Base-by-base conservation (phyloP, 1,140 invertebrate species). In the Cephus cinctus region DNA sequence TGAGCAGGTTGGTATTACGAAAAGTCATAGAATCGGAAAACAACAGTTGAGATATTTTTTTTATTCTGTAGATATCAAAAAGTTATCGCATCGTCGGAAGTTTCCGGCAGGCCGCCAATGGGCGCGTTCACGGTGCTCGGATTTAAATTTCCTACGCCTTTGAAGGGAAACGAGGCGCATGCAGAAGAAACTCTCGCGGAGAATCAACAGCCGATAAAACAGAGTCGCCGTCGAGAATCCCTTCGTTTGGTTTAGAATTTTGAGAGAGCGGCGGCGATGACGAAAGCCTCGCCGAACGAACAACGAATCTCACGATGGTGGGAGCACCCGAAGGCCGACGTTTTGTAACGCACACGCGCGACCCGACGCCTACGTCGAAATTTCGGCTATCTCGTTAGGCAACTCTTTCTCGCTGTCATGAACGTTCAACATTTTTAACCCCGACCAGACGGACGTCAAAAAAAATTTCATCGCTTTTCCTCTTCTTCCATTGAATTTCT, bases 191-290 rank as follows among this genome's bases (percentile, higher is more conserved):
- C n/a, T 8, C 25, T n/a, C n/a, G n/a, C 25, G 25, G n/a, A 6
- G 25, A 56, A 63, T 63, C 61, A 42, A 43, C 52, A 25, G 58
- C 43, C 50, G 65, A 65, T 67, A 67, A 67, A 54, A 47, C 56
- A 61, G 56, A 53, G 49, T 53, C 32, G 40, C 21, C 30, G 16
- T n/a, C 30, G 23, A 9, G 11, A 38, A 38, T 35, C 32, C 32
- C 6, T 22, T 4, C 23, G 32, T 23, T 35, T n/a, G n/a, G n/a
- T 52, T 52, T 54, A 18, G 32, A 52, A 32, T 43, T 47, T 52
- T 27, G 34, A 18, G 27, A 31, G 27, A 27, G 11, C 19, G 18
- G 18, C 16, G 25, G 6, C 25, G 25, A n/a, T 27, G 25, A 27
- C 25, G 25, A 27, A 27, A 27, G 6, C 25, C n/a, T n/a, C n/a